Evolutionary conservation across 64 coral and sea anemone genomes (phyloP), one percentile per base, ranked within the genome.

Genomic region (Catalaphyllia jardinei): DNA sequence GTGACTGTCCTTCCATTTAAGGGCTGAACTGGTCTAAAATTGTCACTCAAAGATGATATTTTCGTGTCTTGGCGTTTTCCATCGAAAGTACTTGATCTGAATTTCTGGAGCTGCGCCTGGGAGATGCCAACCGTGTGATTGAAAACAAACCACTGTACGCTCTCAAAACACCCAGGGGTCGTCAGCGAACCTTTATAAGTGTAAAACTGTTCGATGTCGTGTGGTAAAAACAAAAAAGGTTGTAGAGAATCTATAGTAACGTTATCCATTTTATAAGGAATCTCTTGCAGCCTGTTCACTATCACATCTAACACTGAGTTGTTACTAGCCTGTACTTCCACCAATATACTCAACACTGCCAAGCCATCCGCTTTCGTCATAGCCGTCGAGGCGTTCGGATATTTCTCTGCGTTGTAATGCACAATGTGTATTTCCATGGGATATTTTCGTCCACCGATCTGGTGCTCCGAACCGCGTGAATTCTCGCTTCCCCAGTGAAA

Each of bases 91-190:
- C 5, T 46, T 46, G 6, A 67, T 60, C 95, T 83, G 54, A 97
- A 94, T 12, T n/a, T 8, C 22, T 73, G 38, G 19, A 97, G 59
- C 63, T 97, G 95, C 15, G 59, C 69, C 14, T 71, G 20, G 24
- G 91, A 93, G 57, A 97, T 74, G 33, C 72, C 50, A 42, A 89
- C 88, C 25, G 83, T 79, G 64, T 89, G 75, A 82, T 97, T 93
- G 28, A 97, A 93, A 20, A 97, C 39, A 94, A 97, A 87, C 95
- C 95, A 97, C 62, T 97, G 88, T 14, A 95, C 94, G 52, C 74
- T 94, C 69, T 97, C 92, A 20, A 64, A 80, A 79, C 95, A 97
- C 0, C 82, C 61, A 27, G 95, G 95, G 2, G 83, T 91, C 16
- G 95, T 97, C 13, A 97, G 72, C 8, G 95, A 97, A 17, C 95